phyloP scores from a whole-genome alignment of 2,797 vertebrate genomes.

The Limosa lapponica region DNA sequence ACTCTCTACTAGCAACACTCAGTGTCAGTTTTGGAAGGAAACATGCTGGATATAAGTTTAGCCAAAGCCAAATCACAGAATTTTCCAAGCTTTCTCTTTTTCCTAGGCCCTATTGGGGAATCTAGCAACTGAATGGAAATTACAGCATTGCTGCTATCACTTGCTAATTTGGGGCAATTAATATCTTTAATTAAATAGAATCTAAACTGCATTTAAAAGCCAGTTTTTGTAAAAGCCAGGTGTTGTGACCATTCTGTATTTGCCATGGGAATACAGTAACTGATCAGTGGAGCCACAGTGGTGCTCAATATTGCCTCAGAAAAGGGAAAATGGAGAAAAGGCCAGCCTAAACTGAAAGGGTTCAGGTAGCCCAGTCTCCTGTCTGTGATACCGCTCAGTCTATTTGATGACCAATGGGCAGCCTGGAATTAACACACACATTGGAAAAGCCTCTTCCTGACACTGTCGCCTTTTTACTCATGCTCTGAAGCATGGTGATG shows the following conservation, averaged over 20 bases:
- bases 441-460: not conserved
- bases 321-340: not conserved
- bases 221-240: not conserved
- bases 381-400: not conserved
- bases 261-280: not conserved
- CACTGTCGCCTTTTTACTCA: not conserved
- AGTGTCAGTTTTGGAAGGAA: not conserved
- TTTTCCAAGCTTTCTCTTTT: not conserved
- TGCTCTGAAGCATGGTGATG: not conserved
- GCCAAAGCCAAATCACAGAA: not conserved
- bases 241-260: not conserved
- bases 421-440: not conserved
- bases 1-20: not conserved
- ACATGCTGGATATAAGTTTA: not conserved
- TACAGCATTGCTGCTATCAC: not conserved
- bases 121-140: not conserved
- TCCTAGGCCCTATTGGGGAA: not conserved
- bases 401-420: not conserved
- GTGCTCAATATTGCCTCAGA: not conserved
- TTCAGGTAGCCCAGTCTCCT: not conserved
- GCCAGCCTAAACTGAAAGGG: not conserved
- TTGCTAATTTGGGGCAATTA: not conserved
- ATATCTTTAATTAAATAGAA: not conserved
- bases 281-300: not conserved
- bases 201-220: not conserved